phyloP scores from a whole-genome alignment of 2,888 invertebrate genomes.

The Hofmannophila pseudospretella region DNA sequence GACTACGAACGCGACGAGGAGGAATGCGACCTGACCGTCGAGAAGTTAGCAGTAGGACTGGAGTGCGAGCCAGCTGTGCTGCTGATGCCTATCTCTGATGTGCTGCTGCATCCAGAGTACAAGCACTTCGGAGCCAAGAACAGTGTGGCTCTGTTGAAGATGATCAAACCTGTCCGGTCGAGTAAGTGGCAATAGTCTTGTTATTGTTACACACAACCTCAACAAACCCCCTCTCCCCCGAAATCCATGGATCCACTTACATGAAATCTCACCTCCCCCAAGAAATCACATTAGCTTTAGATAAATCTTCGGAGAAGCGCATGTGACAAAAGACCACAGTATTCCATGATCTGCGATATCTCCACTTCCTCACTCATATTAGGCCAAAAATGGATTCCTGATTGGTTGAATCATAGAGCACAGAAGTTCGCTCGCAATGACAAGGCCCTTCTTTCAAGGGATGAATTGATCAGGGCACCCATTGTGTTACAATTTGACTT shows the following conservation, averaged over 20 bases:
- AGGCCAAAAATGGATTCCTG: no score
- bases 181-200: no score
- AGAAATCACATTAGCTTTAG: no score
- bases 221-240: no score
- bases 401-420: no score
- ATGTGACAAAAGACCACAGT: no score
- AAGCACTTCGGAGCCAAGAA: conserved; percentile 51
- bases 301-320: no score
- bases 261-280: no score
- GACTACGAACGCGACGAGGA: conserved; percentile 62
- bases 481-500: not conserved
- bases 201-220: no score
- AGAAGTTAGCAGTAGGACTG: conserved; percentile 33
- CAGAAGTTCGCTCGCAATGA: not conserved
- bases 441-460: not conserved
- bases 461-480: not conserved
- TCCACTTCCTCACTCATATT: no score
- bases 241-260: no score
- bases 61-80: conserved; percentile 51
- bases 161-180: conserved; percentile 45
- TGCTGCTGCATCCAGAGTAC: conserved; percentile 61
- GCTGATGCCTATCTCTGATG: conserved; percentile 59
- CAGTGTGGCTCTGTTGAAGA: conserved; percentile 54
- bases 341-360: no score
- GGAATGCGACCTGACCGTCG: conserved; percentile 40